Base-by-base conservation (phyloP, 2,797 vertebrate genomes). In the Smutsia temminckii region DNA sequence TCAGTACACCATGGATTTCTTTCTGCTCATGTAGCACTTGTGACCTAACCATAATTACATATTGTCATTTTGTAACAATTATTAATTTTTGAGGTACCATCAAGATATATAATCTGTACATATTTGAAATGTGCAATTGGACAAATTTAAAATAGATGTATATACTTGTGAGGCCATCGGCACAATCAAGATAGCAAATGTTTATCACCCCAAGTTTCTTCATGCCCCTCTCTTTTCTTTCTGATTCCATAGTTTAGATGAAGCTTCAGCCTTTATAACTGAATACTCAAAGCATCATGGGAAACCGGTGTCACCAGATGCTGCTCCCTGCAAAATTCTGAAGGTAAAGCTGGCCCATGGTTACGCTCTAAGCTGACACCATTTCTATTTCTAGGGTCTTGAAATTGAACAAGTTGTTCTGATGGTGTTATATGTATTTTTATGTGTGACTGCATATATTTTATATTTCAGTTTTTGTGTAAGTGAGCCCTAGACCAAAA, bases 221-320 rank as follows among this genome's bases (percentile, higher is more conserved):
- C 88, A 84, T 6, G 2, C 53, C n/a, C 14, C 10, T 21, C n/a
- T 80, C 46, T 46, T 68, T 78, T 78, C 81, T 93, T 32, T 86
- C 94, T 93, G 78, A 6, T 74, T 86, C 81, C 95, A 17, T 91
- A 99, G 99, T 96, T 96, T 98, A 37, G 98, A 99, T 3, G 99
- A 99, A 74, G 99, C 99, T 0, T 97, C 98, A 29, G 97, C 98
- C 20, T 97, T 99, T n/a, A 96, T 99, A 88, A 89, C 53, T 6
- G 99, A 99, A 34, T 99, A 98, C 96, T 96, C 98, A 85, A 98
- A 98, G 85, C 98, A 96, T 79, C 95, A 93, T 95, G 98, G 98
- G 18, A 98, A 98, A 86, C 91, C 92, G 3, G 13, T 96, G 16
- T 86, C 98, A 1, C 79, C 95, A 46, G 96, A 97, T 9, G 27